phyloP scores from a whole-genome alignment of 2,888 invertebrate species.

The Dynastes hyllus region DNA sequence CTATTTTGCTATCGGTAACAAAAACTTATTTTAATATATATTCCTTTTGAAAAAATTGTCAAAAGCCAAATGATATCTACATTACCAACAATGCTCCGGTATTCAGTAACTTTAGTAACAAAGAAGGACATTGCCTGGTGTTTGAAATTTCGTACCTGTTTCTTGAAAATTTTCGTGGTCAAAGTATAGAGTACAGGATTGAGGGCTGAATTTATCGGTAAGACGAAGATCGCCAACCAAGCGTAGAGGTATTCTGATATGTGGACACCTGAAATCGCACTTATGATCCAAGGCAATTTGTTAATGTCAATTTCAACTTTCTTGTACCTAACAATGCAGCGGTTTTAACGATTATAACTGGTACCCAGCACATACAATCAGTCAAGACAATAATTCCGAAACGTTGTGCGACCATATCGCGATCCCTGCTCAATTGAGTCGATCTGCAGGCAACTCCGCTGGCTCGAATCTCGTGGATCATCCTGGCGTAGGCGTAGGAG shows the following conservation, averaged over 20 bases:
- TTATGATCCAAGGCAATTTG: not conserved
- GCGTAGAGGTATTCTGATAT: conserved; percentile 75
- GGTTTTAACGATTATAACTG: conserved; percentile 75
- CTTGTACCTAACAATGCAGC: conserved; percentile 72
- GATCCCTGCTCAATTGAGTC: conserved; percentile 75
- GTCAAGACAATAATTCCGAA: conserved; percentile 77
- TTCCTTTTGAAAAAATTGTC: not conserved
- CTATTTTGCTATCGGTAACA: too few species aligned
- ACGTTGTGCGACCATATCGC: conserved; percentile 74
- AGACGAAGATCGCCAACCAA: conserved; percentile 76
- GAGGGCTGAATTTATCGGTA: conserved; percentile 77
- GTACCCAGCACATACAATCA: conserved; percentile 77
- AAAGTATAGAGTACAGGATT: conserved; percentile 78
- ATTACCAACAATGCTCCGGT: not conserved
- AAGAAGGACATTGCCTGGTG: not conserved
- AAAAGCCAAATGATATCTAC: not conserved
- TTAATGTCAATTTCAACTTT: not conserved
- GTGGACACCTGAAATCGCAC: conserved; percentile 69
- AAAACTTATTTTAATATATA: not conserved
- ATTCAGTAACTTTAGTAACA: not conserved
- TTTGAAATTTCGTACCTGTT: conserved; percentile 69
- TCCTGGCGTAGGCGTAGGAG: conserved; percentile 74
- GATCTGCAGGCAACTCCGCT: conserved; percentile 76
- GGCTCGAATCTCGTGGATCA: conserved; percentile 75
- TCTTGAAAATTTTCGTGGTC: conserved; percentile 76